These are phyloP conservation scores for Danio choprae DNA, from an alignment of 2,797 vertebrate species.

Conservation along the genomic window DNA sequence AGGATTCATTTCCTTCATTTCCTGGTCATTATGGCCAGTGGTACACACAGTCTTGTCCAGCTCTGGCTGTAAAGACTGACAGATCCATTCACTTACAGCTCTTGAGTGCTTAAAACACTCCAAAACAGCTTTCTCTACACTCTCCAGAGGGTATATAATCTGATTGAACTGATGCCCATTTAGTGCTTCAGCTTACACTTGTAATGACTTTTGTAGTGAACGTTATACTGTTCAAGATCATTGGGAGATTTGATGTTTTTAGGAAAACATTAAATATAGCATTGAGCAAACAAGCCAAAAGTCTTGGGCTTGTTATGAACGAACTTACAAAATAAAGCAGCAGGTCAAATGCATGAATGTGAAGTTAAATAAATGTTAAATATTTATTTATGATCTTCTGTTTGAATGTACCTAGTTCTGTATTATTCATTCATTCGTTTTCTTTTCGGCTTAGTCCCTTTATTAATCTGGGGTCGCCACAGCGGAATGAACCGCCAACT, in stretches of 20 bases:
- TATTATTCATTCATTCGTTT: no score
- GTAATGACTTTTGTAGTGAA: neutral
- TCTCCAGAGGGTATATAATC: neutral
- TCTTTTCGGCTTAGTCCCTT: no score
- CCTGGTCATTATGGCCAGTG: conserved; percentile 24
- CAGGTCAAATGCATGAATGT: neutral
- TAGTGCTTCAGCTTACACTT: neutral
- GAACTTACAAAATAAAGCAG: neutral
- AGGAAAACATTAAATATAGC: neutral
- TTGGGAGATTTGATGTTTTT: neutral
- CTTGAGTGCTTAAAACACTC: neutral
- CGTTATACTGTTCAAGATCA: neutral
- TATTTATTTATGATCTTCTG: neutral
- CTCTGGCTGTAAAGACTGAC: conserved; percentile 30
- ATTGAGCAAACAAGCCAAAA: neutral
- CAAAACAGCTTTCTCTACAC: neutral
- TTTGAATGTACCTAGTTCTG: neutral
- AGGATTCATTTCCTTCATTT: neutral
- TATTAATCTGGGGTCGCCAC: no score
- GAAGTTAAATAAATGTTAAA: neutral
- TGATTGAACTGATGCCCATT: neutral
- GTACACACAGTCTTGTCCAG: conserved; percentile 23
- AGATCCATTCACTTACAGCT: conserved; percentile 41
- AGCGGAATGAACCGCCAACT: no score
- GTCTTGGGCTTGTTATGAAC: neutral